These are phyloP conservation scores for Parnassius orleans DNA, from an alignment of 2,888 invertebrate species.

Conservation along the genomic window DNA sequence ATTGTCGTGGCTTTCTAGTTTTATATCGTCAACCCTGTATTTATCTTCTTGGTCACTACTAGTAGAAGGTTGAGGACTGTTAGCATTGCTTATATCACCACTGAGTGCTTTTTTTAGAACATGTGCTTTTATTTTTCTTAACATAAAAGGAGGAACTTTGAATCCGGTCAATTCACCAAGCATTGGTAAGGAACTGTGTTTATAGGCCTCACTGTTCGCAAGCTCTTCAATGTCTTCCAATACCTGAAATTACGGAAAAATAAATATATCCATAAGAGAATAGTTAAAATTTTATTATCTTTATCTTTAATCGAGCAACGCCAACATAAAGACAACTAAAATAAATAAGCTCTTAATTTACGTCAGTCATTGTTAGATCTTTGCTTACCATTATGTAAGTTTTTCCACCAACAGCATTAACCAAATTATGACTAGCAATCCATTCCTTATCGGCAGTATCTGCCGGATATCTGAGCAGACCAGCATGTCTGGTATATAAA, in stretches of 20 bases:
- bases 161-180: conserved; percentile 87
- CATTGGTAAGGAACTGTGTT: conserved; percentile 82
- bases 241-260: conserved; percentile 58
- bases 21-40: conserved; percentile 63
- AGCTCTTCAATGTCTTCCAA: conserved; percentile 89
- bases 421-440: conserved; percentile 87
- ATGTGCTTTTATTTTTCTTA: conserved; percentile 86
- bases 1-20: conserved; percentile 62
- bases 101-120: conserved; percentile 69
- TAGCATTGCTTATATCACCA: conserved; percentile 55
- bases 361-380: background rate
- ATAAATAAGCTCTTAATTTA: background rate
- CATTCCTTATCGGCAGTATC: conserved; percentile 91
- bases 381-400: conserved; percentile 85
- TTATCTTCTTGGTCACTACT: conserved; percentile 60
- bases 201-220: conserved; percentile 86
- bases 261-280: conserved; percentile 2
- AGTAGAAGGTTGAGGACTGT: conserved; percentile 67
- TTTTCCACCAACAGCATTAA: conserved; percentile 89
- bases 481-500: conserved; percentile 88
- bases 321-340: too few relatives aligned
- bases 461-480: conserved; percentile 87
- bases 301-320: background rate
- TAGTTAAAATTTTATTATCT: background rate
- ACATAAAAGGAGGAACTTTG: conserved; percentile 87